phyloP scores from a whole-genome alignment of 2,797 vertebrate genomes.

The Trichosurus vulpecula region DNA sequence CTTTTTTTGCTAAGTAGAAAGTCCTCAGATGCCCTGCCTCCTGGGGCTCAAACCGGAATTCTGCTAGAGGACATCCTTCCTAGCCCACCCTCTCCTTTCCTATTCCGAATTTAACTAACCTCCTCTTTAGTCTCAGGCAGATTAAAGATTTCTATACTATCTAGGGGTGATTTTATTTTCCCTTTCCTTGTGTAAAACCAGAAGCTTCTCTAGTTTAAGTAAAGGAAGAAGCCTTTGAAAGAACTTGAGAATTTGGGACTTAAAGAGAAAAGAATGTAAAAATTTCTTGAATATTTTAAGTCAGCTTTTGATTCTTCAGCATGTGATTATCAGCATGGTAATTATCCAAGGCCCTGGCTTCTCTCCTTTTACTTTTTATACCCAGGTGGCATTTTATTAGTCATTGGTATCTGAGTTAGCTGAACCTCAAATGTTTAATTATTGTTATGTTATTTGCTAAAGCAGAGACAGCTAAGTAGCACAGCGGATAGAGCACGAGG shows the following conservation, averaged over 20 bases:
- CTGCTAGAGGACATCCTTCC: neutral
- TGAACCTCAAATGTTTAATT: neutral
- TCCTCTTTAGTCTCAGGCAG: neutral
- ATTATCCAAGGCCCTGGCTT: neutral
- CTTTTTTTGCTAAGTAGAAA: neutral
- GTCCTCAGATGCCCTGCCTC: neutral
- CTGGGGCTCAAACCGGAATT: neutral
- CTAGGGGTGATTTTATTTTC: neutral
- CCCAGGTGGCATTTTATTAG: neutral
- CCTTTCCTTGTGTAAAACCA: neutral
- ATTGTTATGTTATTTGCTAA: neutral
- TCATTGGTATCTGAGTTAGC: neutral
- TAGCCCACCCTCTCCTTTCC: neutral
- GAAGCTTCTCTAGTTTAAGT: neutral
- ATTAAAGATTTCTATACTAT: neutral
- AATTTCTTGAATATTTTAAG: neutral
- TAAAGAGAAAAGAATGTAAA: neutral
- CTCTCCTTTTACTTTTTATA: neutral
- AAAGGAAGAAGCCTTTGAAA: neutral
- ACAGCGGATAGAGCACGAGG: neutral
- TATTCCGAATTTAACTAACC: neutral
- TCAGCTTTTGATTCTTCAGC: neutral
- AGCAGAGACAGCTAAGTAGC: neutral
- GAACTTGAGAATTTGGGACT: neutral
- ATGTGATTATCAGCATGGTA: neutral